Evolutionary conservation across 2,797 vertebrate species (phyloP), one percentile per base, ranked within the genome.

Genomic region (Melanogrammus aeglefinus): DNA sequence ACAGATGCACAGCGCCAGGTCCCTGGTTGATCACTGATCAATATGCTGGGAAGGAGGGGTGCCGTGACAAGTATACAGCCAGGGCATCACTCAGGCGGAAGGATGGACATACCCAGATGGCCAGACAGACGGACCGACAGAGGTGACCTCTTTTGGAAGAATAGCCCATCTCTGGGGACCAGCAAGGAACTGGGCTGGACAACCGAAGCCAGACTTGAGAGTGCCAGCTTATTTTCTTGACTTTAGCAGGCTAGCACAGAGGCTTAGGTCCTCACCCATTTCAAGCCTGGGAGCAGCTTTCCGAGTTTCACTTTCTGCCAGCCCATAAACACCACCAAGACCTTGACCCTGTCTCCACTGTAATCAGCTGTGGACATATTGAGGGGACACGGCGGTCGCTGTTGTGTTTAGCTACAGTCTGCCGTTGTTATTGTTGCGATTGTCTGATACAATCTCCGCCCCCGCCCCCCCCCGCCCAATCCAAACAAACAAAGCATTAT

Each of bases 171-270:
- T 82, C 79, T 73, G 76, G 66, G 86, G 76, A 39, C 77, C 86
- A 83, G 36, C 36, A 77, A 81, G 75, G 75, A 79, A 76, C 84
- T 85, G 86, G 81, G 81, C 74, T 31, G 24, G 51, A 66, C 74
- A 88, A n/a, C 27, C 18, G 31, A 72, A 72, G 31, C 27, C 2
- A 18, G 16, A 33, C 27, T 33, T 16, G 6, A 72, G 87, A 84
- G 79, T 73, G 80, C 33, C 75, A 76, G 83, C 85, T 87, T 84
- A 90, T 85, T 83, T 85, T 79, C 80, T 69, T 86, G 84, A 91
- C 89, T 88, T 91, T 91, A 93, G 93, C 92, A 87, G 79, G 79
- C 86, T 29, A 77, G 81, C 74, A 73, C 82, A 84, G 75, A 85
- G 82, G 83, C 84, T 82, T 84, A 89, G 88, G 88, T 88, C 79